Base-by-base conservation (phyloP, 2,797 vertebrate species). In the Poecile montanus region DNA sequence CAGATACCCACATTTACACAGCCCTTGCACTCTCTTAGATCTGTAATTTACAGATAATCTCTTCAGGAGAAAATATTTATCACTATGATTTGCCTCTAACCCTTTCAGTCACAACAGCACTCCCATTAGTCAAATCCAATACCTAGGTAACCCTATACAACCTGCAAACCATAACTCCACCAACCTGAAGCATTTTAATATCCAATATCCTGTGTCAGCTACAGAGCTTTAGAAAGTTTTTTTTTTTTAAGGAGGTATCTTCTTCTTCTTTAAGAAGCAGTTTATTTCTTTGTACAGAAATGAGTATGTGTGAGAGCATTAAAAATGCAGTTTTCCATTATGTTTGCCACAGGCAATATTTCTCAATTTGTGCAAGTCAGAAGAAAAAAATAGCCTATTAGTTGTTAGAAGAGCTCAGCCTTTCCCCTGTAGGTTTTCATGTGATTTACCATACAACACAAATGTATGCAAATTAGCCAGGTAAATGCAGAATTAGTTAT, bases 321-420 rank as follows among this genome's bases (percentile, higher is more conserved):
- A 97, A 97, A 97, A 97, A 98, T 97, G 93, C 93, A 97, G 95
- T 91, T 98, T 97, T 96, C 95, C 92, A 96, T 97, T 97, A 97
- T 96, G 95, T 89, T 95, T 96, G 97, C 97, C 95, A 91, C 92
- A 91, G 96, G 97, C 97, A 95, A 92, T 97, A 96, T 97, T 97
- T 98, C 98, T 98, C 98, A 98, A 97, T 97, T 97, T 97, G 96
- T 96, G 93, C 92, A 95, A 96, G 94, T 96, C 95, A 97, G 96
- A 97, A 97, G 95, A 90, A 98, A 96, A 96, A 97, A 96, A 97
- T 91, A 96, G 93, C 91, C 96, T 97, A 97, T 97, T 98, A 97
- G 96, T 78, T 97, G 94, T 93, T 96, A 96, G 95, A 93, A 91
- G 85, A 94, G 76, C 74, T 94, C 70, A 93, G 93, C 50, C 92